Evolutionary conservation across 1,140 invertebrate genomes (phyloP), one percentile per base, ranked within the genome.

Genomic region (Brachionus asplanchnoidis): DNA sequence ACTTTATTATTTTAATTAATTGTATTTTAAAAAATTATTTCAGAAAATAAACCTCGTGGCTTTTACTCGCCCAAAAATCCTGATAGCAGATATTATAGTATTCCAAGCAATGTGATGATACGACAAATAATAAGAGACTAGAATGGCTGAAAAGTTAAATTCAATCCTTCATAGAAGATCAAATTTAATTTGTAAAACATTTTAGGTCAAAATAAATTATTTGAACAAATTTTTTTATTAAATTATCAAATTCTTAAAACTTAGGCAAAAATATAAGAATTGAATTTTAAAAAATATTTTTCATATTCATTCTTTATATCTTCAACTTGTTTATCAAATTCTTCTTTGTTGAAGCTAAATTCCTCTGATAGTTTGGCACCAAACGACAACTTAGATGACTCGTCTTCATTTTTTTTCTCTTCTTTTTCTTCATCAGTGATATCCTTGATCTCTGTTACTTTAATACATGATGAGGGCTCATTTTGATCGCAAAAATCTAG

Each of bases 281-380:
- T 73, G 6, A 73, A 17, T 44, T 73, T 14, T 9, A 73, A 5
- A 42, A 73, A 73, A 36, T 42, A 73, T 42, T 73, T 73, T 73
- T 73, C 68, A 20, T 73, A 73, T 42, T 73, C 36, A 17, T 73
- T 73, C 23, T 73, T 42, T 17, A 73, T 73, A 7, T 73, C 17
- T 73, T 73, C 68, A 3, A 73, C 68, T 42, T 73, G 68, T 17
- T 42, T 73, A 14, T 73, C 68, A 42, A 73, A 73, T 20, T 73
- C 68, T 42, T 73, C 68, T 73, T 73, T 73, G 17, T 73, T 42
- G n/a, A 40, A 73, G 17, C 2, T 40, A 20, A 73, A 20, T 11
- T 73, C 68, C 9, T 73, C 17, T 1, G 36, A 9, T 2, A 12
- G 8, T 3, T 32, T 32, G 32, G 26, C 3, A 40, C 6, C 6